Evolutionary conservation across 2,888 invertebrate species (phyloP), one percentile per base, ranked within the genome.

Genomic region (Limnephilus lunatus): DNA sequence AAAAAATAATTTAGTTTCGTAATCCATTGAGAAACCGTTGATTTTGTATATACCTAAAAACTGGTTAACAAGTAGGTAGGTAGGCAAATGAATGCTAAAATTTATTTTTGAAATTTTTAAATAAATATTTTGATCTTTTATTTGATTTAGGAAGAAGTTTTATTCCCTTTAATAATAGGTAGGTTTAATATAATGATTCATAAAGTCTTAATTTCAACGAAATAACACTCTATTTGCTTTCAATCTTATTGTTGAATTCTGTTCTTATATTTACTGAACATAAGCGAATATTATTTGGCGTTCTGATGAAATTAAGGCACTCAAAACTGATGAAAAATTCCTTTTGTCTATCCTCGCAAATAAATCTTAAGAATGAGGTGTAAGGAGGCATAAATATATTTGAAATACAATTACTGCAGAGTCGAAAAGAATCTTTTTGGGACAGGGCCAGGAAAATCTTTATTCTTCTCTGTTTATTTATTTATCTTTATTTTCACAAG

Each of bases 351-450:
- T 82, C 82, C 19, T 82, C 15, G 32, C 31, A 82, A 82, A 82
- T 82, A 82, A 82, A 82, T 82, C 82, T 82, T 82, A 19, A 31
- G 82, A 32, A 19, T 32, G 31, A 82, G 82, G 82, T 82, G 82
- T 82, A 85, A 39, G 85, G 35, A 25, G 19, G 48, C 85, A 90
- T 85, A 90, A 90, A 90, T 90, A 87, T 81, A 81, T 80, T 44
- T 85, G 19, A 91, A 88, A 91, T 48, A 91, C 91, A 89, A 91
- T 88, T 89, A 91, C 83, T 39, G 53, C 81, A 83, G 82, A 83
- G 88, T 39, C 14, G 85, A n/a, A 91, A 92, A 90, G 81, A 92
- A 90, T 83, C 48, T n/a, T 88, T 90, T 93, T 93, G 93, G 92
- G 89, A 85, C 44, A 30, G 80, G 88, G 92, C 93, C 92, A 93